Evolutionary conservation across 2,797 vertebrate species (phyloP).

Genomic region (Miichthys miiuy): DNA sequence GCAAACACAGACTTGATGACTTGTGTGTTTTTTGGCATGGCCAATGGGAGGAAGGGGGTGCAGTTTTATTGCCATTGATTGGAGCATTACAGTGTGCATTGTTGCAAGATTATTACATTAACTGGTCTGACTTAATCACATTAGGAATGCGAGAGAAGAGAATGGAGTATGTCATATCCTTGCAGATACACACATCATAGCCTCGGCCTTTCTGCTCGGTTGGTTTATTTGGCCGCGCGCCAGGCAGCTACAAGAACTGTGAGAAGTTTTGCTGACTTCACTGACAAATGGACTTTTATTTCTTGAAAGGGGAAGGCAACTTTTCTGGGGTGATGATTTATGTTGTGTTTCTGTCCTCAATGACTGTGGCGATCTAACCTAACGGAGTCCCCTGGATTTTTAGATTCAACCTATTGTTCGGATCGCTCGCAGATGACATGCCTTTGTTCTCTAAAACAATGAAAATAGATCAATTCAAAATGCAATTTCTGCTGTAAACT

Average conservation of each 20-base stretch:
- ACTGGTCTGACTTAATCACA: constrained; percentile 79
- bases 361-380: constrained; percentile 53
- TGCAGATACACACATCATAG: constrained; percentile 68
- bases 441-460: constrained; percentile 74
- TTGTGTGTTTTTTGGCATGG: constrained; percentile 62
- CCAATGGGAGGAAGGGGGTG: constrained; percentile 58
- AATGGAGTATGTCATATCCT: constrained; percentile 76
- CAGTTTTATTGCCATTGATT: constrained; percentile 84
- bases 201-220: constrained; percentile 50
- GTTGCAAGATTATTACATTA: constrained; percentile 85
- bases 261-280: constrained; percentile 78
- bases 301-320: constrained; percentile 56
- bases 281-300: constrained; percentile 79
- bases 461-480: constrained; percentile 64
- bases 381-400: constrained; percentile 36
- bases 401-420: constrained; percentile 58
- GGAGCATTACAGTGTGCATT: constrained; percentile 77
- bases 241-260: constrained; percentile 63
- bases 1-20: constrained; percentile 68
- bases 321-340: constrained; percentile 80
- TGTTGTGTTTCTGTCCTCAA: constrained; percentile 67
- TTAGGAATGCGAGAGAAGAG: constrained; percentile 76
- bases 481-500: constrained; percentile 26
- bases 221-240: constrained; percentile 66
- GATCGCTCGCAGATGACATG: constrained; percentile 50